Evolutionary conservation across 2,113 vertebrate genomes (phyloP), one percentile per base, ranked within the genome.

Genomic region (Coregonus clupeaformis): DNA sequence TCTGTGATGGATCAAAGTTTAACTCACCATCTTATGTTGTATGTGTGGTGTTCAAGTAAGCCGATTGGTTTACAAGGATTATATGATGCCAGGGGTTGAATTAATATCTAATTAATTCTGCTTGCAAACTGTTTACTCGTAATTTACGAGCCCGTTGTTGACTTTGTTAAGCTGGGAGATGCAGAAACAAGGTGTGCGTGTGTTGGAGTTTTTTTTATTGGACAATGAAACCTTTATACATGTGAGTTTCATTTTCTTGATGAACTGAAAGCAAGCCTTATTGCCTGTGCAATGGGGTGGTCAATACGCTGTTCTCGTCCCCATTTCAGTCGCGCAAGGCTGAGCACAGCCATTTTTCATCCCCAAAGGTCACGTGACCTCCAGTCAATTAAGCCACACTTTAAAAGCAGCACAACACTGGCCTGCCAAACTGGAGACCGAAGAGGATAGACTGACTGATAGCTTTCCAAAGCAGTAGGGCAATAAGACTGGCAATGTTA

Each of bases 201-300:
- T 42, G 36, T 42, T 6, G 36, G 36, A 11, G 7, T 42, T 42
- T 42, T 68, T 72, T 88, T 86, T 82, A 88, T 81, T 57, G 81
- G 71, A 82, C 84, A 77, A 78, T 80, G 71, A 86, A 81, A 82
- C 20, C 18, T 89, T 84, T 89, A 85, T 88, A 74, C 84, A 77
- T 69, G 78, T 42, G 30, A 64, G 63, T 87, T 91, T 90, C 72
- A 87, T 86, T 90, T 84, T 86, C 77, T 85, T 85, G 79, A 82
- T 84, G 78, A 88, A 80, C 80, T 79, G 45, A 82, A 69, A 78
- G 66, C n/a, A 16, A 73, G 65, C 24, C 75, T 76, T 75, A 72
- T 79, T 81, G 77, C 77, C 9, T 71, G 69, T 27, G 69, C 74
- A 76, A 76, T 72, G 71, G 83, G 77, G 75, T 62, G 84, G 84